These are phyloP conservation scores for Drosophila prosaltans DNA, from an alignment of 1,140 invertebrate genomes.

Conservation along the genomic window DNA sequence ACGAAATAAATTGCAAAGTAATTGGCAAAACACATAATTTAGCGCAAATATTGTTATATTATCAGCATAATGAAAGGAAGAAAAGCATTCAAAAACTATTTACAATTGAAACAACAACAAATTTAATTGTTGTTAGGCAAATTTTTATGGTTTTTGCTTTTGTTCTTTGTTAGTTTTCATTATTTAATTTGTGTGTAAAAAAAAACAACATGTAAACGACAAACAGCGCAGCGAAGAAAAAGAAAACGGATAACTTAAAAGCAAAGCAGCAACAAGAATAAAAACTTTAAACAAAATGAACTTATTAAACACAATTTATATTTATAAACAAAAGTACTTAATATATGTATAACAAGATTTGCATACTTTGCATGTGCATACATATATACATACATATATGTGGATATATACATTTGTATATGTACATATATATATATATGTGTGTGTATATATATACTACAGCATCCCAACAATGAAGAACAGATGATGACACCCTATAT, in stretches of 20 bases:
- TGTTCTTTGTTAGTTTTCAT: slow-evolving; percentile 40
- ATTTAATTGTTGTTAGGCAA: slow-evolving; percentile 55
- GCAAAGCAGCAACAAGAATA: slow-evolving; percentile 13
- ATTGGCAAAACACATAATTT: slow-evolving; percentile 69
- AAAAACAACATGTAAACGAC: slow-evolving; percentile 68
- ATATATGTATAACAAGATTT: slow-evolving; percentile 48
- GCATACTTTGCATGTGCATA: slow-evolving; percentile 58
- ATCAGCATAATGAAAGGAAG: slow-evolving; percentile 38
- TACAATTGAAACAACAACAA: slow-evolving; percentile 20
- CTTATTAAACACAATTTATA: slow-evolving; percentile 55
- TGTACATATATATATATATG: slow-evolving; percentile 33
- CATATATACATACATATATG: slow-evolving; percentile 42
- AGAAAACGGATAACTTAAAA: slow-evolving; percentile 40
- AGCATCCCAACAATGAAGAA: slow-evolving; percentile 16
- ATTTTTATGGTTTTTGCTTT: slow-evolving; percentile 57
- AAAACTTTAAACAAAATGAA: slow-evolving; percentile 34
- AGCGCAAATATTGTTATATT: slow-evolving; percentile 71
- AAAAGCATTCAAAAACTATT: slow-evolving; percentile 27
- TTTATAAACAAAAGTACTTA: slow-evolving; percentile 57
- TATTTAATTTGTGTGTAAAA: slow-evolving; percentile 35
- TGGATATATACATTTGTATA: slow-evolving; percentile 47
- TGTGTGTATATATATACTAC: slow-evolving; percentile 33
- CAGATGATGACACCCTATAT: slow-evolving; percentile 24
- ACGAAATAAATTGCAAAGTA: slow-evolving; percentile 30
- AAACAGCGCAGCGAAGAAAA: slow-evolving; percentile 77